Evolutionary conservation across 2,113 vertebrate genomes (phyloP), one percentile per base, ranked within the genome.

Genomic region (Pterophyllum scalare): DNA sequence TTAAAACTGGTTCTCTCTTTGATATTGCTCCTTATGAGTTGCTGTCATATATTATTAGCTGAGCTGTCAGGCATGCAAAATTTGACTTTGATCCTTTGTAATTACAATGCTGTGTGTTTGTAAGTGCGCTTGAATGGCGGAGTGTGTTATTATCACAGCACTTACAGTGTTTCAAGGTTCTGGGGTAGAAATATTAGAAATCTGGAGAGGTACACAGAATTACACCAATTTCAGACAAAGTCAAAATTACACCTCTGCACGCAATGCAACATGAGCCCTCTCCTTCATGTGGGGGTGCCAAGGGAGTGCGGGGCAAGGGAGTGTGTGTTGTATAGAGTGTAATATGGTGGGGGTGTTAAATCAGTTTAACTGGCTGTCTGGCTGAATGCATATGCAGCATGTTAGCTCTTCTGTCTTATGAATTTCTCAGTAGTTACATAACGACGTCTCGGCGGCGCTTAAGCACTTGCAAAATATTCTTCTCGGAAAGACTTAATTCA

Each of bases 241-340:
- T 81, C 79, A 62, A 89, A 91, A 91, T 89, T 81, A 75, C 79
- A 60, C 65, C 77, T 81, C 85, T 77, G 90, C 92, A 94, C 89
- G 87, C 88, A 88, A 92, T 60, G 76, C 82, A 92, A 91, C 83
- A 82, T 13, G 75, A 90, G 77, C 79, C 85, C 31, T 35, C 58
- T 77, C 80, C 79, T 81, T 77, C 9, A 46, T 35, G 75, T n/a
- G 59, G 60, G 28, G 59, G 59, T 20, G 26, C 40, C 7, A 2
- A 22, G 15, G 35, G 59, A 31, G 46, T n/a, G 82, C 9, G 20
- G 60, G 19, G 20, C 22, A 56, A 33, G 33, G 31, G 38, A n/a
- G 22, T 3, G 70, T 26, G 57, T 75, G 62, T n/a, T 46, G 57
- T 59, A 56, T 46, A 38, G 1, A 49, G 76, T 72, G 43, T 40